These are phyloP conservation scores for Poecilia latipinna DNA, from an alignment of 2,113 vertebrate genomes.

Conservation along the genomic window DNA sequence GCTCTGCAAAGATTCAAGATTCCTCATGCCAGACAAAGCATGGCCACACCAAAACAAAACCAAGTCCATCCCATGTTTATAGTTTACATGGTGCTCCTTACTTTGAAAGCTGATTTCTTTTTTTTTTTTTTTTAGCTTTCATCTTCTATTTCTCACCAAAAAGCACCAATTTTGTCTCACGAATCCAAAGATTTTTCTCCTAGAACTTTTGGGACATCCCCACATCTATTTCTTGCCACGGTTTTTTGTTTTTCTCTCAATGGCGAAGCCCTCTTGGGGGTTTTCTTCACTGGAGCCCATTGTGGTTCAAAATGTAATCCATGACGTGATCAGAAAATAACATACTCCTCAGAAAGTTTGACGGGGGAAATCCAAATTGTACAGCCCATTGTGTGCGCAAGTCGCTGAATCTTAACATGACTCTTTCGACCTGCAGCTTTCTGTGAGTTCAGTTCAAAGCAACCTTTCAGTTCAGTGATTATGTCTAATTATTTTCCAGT, in stretches of 20 bases:
- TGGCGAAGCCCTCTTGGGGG: not conserved
- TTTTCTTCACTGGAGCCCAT: not conserved
- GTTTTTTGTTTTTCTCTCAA: not conserved
- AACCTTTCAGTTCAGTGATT: constrained; percentile 14
- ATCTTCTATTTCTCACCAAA: not conserved
- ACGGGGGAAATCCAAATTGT: not conserved
- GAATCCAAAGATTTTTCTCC: not conserved
- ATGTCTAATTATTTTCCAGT: constrained; percentile 23
- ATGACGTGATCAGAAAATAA: not conserved
- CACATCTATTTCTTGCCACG: not conserved
- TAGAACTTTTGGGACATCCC: not conserved
- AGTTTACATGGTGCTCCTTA: not conserved
- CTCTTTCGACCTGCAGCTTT: constrained; percentile 27
- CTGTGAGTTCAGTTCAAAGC: constrained; percentile 11
- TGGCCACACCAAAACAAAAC: not conserved
- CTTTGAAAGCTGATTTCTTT: not conserved
- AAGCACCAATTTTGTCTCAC: not conserved
- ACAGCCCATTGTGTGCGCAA: constrained; percentile 2
- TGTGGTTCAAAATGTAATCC: not conserved
- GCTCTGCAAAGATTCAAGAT: not conserved
- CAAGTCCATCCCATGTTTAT: not conserved
- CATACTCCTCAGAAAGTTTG: not conserved
- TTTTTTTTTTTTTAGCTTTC: not conserved
- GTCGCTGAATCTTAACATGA: constrained; percentile 54
- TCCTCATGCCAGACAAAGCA: not conserved